Base-by-base conservation (phyloP, 2,797 vertebrate species). In the Trematomus bernacchii region DNA sequence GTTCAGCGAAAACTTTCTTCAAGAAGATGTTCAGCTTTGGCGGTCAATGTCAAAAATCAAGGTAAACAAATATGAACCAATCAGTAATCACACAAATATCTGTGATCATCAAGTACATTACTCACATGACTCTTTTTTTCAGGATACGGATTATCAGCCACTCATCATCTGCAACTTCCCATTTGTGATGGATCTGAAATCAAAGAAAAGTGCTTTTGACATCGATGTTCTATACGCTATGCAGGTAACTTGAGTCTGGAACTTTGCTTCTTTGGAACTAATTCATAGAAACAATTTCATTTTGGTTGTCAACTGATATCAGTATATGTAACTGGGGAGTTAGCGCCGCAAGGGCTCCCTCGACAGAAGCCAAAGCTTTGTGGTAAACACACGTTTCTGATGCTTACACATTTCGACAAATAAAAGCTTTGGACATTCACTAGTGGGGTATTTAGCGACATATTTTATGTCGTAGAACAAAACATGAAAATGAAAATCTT, bases 171-270 rank as follows among this genome's bases (percentile, higher is more conserved):
- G 77, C 59, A 58, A 37, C 23, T 91, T 88, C 23, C 77, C 85
- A 12, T 91, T 89, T 74, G 18, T 93, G 58, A 77, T 94, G 90
- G 86, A 91, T 77, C 71, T 93, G 53, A 67, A 84, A 46, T 86
- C 85, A 47, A 94, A 94, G 87, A 89, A 83, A 13, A 7, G 0
- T 0, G 40, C 80, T 46, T 91, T 93, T 61, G 52, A 92, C n/a
- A 16, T 10, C 1, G n/a, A 63, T 30, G 33, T 79, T 21, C 0
- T 0, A 0, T 0, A 0, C 12, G 83, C 51, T 13, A 21, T n/a
- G n/a, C n/a, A 81, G 89, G 94, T 93, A 85, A 70, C 4, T 44
- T 6, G 40, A 59, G 3, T 9, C 4, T 63, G 15, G 3, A 18
- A 51, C 12, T 62, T 23, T 58, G 19, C 23, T 8, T 69, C 16